phyloP scores from a whole-genome alignment of 2,797 vertebrate species.

The Emys orbicularis region DNA sequence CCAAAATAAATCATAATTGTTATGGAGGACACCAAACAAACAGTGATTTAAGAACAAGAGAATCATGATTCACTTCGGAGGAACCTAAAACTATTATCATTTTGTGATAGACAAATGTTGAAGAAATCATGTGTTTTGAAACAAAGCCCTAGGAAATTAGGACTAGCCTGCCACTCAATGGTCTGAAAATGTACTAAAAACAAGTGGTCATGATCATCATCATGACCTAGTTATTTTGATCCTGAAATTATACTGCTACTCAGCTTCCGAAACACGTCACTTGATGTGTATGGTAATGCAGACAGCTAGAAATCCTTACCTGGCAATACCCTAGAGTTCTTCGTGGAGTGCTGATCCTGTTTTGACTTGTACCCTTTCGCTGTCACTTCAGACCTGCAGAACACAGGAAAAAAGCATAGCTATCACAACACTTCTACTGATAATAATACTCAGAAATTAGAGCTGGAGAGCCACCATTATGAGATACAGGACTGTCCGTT shows the following conservation, averaged over 20 bases:
- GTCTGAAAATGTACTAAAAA: background rate
- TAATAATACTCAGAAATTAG: background rate
- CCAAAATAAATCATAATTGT: background rate
- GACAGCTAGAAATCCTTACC: background rate
- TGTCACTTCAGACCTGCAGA: slow-evolving; percentile 12
- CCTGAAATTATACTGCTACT: background rate
- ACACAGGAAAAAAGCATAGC: background rate
- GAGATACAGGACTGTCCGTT: background rate
- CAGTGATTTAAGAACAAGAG: background rate
- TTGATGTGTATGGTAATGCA: background rate
- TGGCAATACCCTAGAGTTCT: background rate
- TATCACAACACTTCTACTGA: background rate
- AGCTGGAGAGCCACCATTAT: background rate
- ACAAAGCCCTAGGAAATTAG: background rate
- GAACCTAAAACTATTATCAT: background rate
- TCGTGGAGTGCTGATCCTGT: background rate
- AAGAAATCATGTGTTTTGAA: slow-evolving; percentile 5
- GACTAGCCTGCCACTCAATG: background rate
- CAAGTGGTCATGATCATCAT: background rate
- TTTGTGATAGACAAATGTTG: background rate
- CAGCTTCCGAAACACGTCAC: background rate
- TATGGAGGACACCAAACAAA: background rate
- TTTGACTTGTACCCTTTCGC: background rate
- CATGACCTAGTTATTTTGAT: background rate
- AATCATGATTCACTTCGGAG: background rate